Base-by-base conservation (phyloP, 2,113 vertebrate species). In the Steatornis caripensis region DNA sequence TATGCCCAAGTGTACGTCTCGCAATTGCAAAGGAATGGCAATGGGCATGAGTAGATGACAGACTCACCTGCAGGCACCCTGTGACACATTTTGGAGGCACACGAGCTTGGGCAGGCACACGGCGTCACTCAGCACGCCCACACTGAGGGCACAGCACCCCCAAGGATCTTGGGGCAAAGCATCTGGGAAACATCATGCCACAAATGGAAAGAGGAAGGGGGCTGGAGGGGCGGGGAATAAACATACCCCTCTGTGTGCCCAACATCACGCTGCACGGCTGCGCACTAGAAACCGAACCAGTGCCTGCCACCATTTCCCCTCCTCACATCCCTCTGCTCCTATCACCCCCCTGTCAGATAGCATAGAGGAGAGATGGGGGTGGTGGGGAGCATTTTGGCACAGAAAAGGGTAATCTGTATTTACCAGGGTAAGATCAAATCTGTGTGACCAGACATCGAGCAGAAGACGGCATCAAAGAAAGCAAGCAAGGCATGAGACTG, bases 311-410 rank as follows among this genome's bases (percentile, higher is more conserved):
- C 53, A 62, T 18, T 27, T 49, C 6, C 10, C 15, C 21, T 23
- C 4, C 29, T 65, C n/a, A 12, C 0, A 1, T 27, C 19, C 24
- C 17, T 19, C 14, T 30, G 32, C 45, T 68, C 54, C 39, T 41
- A 26, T 36, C 16, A 55, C 15, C 32, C 20, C 15, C 21, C 19
- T 26, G 37, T 34, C n/a, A 43, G 21, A 22, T 4, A 82, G 51
- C 6, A 4, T 0, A 57, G 55, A 41, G 34, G 32, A 76, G 36
- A 80, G 9, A 11, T 0, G 0, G 26, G 17, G 10, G 18, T 3
- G 4, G 24, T 5, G 14, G 18, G 17, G n/a, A 19, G 26, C 4
- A 0, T 32, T n/a, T 36, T 22, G 62, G 39, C 43, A 36, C 8
- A 58, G 49, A 39, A 64, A 48, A 53, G 22, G 46, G 10, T 8